Evolutionary conservation across 1,140 invertebrate genomes (phyloP).

Genomic region (Megalopta genalis): DNA sequence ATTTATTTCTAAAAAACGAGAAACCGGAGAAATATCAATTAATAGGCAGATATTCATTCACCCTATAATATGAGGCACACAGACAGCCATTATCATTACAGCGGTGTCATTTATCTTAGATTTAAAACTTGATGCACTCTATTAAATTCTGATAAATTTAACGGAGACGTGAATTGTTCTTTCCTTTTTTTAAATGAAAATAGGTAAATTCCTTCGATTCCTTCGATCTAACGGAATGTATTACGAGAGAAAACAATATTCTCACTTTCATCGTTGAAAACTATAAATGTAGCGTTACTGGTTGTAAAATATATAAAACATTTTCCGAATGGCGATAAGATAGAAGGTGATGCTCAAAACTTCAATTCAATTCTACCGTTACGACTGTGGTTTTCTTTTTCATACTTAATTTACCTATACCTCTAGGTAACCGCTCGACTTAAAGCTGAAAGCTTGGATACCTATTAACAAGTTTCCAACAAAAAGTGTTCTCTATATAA

Average conservation of each 20-base stretch:
- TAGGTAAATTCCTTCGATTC: constrained; percentile 34
- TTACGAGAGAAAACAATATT: constrained; percentile 28
- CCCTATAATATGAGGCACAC: constrained; percentile 51
- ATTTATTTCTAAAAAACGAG: constrained; percentile 35
- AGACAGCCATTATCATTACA: constrained; percentile 54
- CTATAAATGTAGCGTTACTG: neutral
- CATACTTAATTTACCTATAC: constrained; percentile 52
- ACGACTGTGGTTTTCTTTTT: constrained; percentile 36
- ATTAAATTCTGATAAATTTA: constrained; percentile 26
- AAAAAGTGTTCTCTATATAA: constrained; percentile 71
- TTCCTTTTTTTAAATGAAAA: constrained; percentile 4
- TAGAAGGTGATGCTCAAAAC: constrained; percentile 7
- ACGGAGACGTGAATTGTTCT: neutral
- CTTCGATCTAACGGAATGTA: constrained; percentile 56
- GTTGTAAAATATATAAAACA: constrained; percentile 8
- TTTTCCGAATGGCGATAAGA: constrained; percentile 5
- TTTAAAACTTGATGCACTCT: constrained; percentile 31
- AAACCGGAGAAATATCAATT: constrained; percentile 34
- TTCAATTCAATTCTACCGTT: constrained; percentile 30
- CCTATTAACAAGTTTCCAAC: constrained; percentile 73
- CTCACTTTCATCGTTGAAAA: constrained; percentile 43
- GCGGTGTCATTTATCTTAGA: constrained; percentile 36
- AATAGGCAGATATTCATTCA: constrained; percentile 58
- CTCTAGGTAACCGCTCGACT: constrained; percentile 62
- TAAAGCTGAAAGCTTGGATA: constrained; percentile 73